phyloP scores from a whole-genome alignment of 2,888 invertebrate genomes.

The Coremacera marginata region DNA sequence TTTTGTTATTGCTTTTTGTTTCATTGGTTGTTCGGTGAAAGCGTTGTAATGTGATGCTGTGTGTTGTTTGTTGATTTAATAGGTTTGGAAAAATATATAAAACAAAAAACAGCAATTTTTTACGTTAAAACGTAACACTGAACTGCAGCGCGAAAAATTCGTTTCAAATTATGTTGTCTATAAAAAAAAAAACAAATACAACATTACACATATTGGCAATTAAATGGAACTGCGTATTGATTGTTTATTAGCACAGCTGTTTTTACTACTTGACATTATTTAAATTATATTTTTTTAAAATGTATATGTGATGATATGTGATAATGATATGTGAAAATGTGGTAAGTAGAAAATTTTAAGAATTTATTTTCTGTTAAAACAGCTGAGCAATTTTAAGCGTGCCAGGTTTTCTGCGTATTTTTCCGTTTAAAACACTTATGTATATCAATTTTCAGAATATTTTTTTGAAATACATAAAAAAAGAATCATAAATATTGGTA shows the following conservation, averaged over 20 bases:
- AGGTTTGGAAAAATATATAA: neutral
- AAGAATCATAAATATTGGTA: no score
- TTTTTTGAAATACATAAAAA: no score
- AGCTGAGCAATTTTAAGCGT: no score
- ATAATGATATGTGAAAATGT: no score
- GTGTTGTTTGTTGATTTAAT: neutral
- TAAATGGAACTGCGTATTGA: neutral
- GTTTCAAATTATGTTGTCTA: neutral
- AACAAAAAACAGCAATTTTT: conserved; percentile 1
- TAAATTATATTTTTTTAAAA: neutral
- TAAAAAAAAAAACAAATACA: neutral
- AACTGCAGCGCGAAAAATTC: no score
- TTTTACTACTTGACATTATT: neutral
- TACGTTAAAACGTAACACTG: conserved; percentile 5
- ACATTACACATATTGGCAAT: neutral
- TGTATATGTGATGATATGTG: no score
- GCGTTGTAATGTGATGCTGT: neutral
- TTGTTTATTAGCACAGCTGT: neutral
- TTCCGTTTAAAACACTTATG: no score
- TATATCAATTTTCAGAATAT: no score
- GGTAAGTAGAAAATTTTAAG: no score
- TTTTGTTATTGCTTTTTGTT: neutral
- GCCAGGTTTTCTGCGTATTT: no score
- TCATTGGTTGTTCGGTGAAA: neutral
- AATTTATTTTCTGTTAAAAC: no score